A percentile compares a stretch with the other conserved stretches of the same genome.
Conservation (phyloP, 2,888 invertebrate species). For the Belgica antarctica region DNA sequence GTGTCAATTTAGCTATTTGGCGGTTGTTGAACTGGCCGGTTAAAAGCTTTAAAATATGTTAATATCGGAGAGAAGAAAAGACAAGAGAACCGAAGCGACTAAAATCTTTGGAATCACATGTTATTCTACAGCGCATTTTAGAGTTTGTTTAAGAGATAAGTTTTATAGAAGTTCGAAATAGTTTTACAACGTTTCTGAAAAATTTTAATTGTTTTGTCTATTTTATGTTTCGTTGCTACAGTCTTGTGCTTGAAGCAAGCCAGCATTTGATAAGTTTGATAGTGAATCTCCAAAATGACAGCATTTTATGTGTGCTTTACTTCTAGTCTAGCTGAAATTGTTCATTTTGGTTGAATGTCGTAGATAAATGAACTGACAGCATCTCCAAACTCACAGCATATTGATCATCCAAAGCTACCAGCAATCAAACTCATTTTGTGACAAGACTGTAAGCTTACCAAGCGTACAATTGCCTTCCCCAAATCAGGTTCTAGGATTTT, state of each 20-base stretch:
- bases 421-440: too few species aligned
- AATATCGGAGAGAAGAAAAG: not conserved
- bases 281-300: too few species aligned
- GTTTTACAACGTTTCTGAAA: not conserved
- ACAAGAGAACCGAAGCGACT: too few species aligned
- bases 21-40: conserved; percentile 29
- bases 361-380: too few species aligned
- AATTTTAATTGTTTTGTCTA: not conserved
- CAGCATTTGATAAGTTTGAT: not conserved
- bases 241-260: not conserved
- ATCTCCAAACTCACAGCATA: too few species aligned
- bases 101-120: not conserved
- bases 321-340: too few species aligned
- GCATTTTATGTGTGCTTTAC: too few species aligned
- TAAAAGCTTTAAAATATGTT: conserved; percentile 30
- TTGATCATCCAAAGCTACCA: too few species aligned
- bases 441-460: too few species aligned
- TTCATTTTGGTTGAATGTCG: too few species aligned
- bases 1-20: conserved; percentile 42
- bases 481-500: not conserved
- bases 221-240: not conserved
- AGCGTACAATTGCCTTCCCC: too few species aligned
- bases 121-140: not conserved
- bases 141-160: not conserved
- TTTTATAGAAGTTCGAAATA: not conserved